Evolutionary conservation across 35 echinoderm and acorn worm genomes (phyloP), one percentile per base, ranked within the genome.

Genomic region (Acanthaster planci): DNA sequence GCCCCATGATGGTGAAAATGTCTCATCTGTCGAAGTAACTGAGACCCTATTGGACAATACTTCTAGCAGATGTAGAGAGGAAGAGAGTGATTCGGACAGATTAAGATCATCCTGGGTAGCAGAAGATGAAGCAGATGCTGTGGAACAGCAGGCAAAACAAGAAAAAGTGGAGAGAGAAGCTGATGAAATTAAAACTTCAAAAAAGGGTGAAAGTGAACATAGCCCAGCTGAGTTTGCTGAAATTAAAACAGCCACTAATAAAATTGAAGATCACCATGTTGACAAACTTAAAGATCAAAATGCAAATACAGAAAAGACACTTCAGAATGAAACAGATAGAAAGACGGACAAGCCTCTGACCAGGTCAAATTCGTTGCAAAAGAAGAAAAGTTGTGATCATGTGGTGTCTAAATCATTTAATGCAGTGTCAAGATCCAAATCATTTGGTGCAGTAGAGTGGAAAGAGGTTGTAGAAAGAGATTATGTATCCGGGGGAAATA

Each of bases 391-490:
- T 31, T 14, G 15, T 34, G 23, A 72, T 72, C 1, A 47, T 72
- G 22, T 26, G 8, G 64, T 34, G 0, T 31, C 64, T 72, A 72
- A 31, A 26, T 12, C 26, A 72, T 72, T 34, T 72, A 4, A 12
- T 47, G 42, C 42, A 6, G 4, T 47, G 34, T 36, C 64, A 9
- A 21, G 64, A 29, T 72, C 64, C 26, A 72, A 72, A 72, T 72
- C 64, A 36, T 72, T 72, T 3, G 64, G 64, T 31, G 64, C 64
- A 72, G 64, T 27, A 72, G 64, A 72, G 34, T 72, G 64, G 64
- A 30, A 72, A 10, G 34, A 34, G 14, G 34, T 14, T 14, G 30
- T 72, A 31, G 14, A 26, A 2, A 72, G 64, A 31, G 26, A 72
- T 72, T 10, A 72, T 14, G 14, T 6, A 72, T 2, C 22, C 30